Conservation (phyloP, 2,888 invertebrate species). For the Leptopilina drosophilae region DNA sequence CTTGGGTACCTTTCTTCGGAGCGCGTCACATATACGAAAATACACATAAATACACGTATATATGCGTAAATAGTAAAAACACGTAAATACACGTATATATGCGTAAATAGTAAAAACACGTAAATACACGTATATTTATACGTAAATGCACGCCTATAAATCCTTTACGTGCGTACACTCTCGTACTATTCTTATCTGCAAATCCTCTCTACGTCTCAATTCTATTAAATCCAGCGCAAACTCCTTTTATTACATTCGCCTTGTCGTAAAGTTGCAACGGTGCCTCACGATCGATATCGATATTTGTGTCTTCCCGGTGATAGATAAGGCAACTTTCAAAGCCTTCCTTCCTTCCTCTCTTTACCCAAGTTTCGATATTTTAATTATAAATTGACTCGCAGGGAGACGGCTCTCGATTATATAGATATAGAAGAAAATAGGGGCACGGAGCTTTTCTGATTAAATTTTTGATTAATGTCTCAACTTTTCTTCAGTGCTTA, state of each 20-base stretch:
- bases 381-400: neutral
- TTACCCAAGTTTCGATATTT: slow-evolving; percentile 13
- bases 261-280: slow-evolving; percentile 3
- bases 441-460: neutral
- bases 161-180: slow-evolving; percentile 19
- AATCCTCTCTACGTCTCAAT: slow-evolving; percentile 15
- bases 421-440: neutral
- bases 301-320: slow-evolving; percentile 17
- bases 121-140: neutral
- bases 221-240: slow-evolving; percentile 18
- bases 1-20: too few species aligned
- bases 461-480: slow-evolving; percentile 7
- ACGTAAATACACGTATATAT: neutral
- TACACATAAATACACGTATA: neutral
- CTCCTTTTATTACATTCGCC: slow-evolving; percentile 21
- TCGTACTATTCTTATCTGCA: slow-evolving; percentile 10
- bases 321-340: slow-evolving; percentile 14
- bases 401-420: neutral
- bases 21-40: too few species aligned
- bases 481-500: neutral
- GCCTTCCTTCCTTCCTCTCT: neutral
- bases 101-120: neutral
- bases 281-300: slow-evolving; percentile 22
- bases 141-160: neutral
- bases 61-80: neutral